Evolutionary conservation across 2,888 invertebrate genomes (phyloP).

Genomic region (Sarcophaga caerulescens): DNA sequence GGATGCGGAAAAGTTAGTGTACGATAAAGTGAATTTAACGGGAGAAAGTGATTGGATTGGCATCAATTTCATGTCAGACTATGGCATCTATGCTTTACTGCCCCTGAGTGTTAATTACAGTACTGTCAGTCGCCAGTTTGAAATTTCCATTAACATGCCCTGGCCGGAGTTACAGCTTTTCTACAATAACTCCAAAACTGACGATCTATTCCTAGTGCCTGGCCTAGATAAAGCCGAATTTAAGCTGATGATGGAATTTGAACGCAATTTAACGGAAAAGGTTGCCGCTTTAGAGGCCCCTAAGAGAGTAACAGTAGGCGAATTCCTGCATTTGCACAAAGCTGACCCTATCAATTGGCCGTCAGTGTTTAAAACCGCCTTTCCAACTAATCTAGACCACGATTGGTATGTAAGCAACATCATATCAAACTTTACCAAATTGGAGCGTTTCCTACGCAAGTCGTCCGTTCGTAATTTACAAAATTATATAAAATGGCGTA

Average conservation of each 20-base stretch:
- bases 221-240: constrained; percentile 63
- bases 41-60: constrained; percentile 73
- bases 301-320: constrained; percentile 68
- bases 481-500: constrained; percentile 74
- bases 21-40: constrained; percentile 28
- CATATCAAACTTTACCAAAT: constrained; percentile 70
- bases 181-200: constrained; percentile 15
- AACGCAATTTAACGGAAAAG: constrained; percentile 72
- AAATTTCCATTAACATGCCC: constrained; percentile 71
- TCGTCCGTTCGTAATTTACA: constrained; percentile 66
- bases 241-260: constrained; percentile 70
- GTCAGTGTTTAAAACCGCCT: constrained; percentile 73
- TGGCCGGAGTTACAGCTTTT: constrained; percentile 44
- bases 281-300: constrained; percentile 69
- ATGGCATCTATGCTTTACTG: constrained; percentile 73
- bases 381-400: constrained; percentile 36
- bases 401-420: constrained; percentile 74
- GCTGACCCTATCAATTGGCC: constrained; percentile 77
- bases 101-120: constrained; percentile 75
- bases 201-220: constrained; percentile 7
- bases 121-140: constrained; percentile 72
- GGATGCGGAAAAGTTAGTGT: constrained; percentile 64
- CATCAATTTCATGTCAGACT: constrained; percentile 75
- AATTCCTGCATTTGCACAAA: constrained; percentile 73
- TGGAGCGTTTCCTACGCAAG: constrained; percentile 72